Evolutionary conservation across 2,888 invertebrate species (phyloP).

Genomic region (Falcaria lacertinaria): DNA sequence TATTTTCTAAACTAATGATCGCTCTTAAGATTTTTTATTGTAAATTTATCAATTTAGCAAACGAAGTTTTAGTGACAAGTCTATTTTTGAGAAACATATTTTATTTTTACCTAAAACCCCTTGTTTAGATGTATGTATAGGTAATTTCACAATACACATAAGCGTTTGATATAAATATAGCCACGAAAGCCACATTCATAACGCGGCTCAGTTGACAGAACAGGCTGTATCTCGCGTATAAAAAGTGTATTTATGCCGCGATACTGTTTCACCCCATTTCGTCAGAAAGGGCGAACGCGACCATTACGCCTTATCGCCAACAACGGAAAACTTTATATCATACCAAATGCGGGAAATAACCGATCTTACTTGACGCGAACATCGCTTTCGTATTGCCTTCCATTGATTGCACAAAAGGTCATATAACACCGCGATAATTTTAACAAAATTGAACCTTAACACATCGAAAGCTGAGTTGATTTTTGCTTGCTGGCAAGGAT

Average conservation of each 20-base stretch:
- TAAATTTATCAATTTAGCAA: too few species aligned
- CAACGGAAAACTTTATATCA: constrained; percentile 70
- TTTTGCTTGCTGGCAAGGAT: neutral
- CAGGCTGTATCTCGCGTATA: neutral
- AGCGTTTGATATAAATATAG: neutral
- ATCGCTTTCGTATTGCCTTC: constrained; percentile 51
- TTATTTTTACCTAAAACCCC: too few species aligned
- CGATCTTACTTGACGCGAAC: constrained; percentile 62
- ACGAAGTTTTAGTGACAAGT: too few species aligned
- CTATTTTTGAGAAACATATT: too few species aligned
- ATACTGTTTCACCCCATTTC: constrained; percentile 13
- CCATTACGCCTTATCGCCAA: constrained; percentile 62
- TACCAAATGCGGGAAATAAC: constrained; percentile 68
- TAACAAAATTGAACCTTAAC: constrained; percentile 2
- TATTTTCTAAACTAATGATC: too few species aligned
- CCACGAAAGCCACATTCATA: neutral
- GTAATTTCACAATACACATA: too few species aligned
- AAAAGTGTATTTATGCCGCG: constrained; percentile 3
- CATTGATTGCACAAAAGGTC: constrained; percentile 21
- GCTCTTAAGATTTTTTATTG: too few species aligned
- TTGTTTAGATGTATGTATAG: too few species aligned
- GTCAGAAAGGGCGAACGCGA: constrained; percentile 43
- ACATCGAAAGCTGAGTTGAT: fast-evolving
- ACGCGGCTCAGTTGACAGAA: neutral
- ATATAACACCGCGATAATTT: neutral